phyloP scores from a whole-genome alignment of 2,113 vertebrate genomes.

The Pagrus major region DNA sequence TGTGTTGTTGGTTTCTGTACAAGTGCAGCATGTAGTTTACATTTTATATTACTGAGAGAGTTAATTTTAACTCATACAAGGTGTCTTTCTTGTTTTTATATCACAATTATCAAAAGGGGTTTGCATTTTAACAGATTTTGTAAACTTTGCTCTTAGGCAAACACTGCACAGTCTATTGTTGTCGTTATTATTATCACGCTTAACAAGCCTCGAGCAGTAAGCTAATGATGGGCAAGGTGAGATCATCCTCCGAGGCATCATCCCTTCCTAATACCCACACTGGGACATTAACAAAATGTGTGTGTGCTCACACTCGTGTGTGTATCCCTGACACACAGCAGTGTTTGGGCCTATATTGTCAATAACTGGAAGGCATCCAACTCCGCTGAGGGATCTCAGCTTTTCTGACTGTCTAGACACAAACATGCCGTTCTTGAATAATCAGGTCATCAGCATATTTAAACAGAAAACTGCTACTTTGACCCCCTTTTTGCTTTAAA shows the following conservation, averaged over 20 bases:
- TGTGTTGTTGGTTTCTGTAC: no score
- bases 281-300: constrained; percentile 58
- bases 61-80: not conserved
- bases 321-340: not conserved
- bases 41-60: not conserved
- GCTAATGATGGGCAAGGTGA: constrained; percentile 65
- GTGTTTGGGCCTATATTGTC: constrained; percentile 46
- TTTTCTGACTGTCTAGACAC: constrained; percentile 68
- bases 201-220: constrained; percentile 45
- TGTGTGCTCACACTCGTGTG: constrained; percentile 38
- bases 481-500: constrained; percentile 52
- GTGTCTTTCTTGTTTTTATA: not conserved
- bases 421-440: constrained; percentile 61
- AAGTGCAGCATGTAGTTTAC: no score
- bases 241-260: constrained; percentile 67
- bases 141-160: not conserved
- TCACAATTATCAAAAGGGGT: not conserved
- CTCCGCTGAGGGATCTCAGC: constrained; percentile 58
- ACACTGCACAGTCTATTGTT: not conserved
- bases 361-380: constrained; percentile 76
- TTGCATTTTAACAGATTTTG: no score
- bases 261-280: constrained; percentile 58
- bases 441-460: constrained; percentile 77
- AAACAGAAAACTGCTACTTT: constrained; percentile 59
- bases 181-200: constrained; percentile 32